These are phyloP conservation scores for Axis porcinus DNA, from an alignment of 2,113 vertebrate genomes.

Conservation along the genomic window DNA sequence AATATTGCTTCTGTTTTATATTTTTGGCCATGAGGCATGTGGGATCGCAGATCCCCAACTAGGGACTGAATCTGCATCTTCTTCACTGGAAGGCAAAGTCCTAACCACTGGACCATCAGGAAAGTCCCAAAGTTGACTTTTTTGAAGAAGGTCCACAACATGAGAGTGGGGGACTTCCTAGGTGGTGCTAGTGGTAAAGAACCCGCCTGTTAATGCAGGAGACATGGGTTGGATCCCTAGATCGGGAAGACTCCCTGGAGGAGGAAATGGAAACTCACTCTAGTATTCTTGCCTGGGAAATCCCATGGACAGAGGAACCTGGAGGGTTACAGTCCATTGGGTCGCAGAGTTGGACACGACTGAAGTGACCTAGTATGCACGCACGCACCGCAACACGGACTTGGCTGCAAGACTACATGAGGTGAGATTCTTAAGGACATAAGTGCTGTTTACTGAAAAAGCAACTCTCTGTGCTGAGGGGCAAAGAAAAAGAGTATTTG, in stretches of 20 bases:
- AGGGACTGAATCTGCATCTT: not conserved
- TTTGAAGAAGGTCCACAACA: not conserved
- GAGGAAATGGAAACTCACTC: not conserved
- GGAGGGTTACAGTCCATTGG: not conserved
- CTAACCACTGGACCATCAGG: not conserved
- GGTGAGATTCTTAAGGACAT: not conserved
- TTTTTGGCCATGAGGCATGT: not conserved
- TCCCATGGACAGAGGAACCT: not conserved
- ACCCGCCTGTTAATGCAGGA: not conserved
- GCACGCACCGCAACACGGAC: fast-evolving
- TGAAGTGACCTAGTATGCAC: not conserved
- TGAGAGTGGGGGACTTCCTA: not conserved
- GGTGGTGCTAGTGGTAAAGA: not conserved
- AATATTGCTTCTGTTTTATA: not conserved
- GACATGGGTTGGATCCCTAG: not conserved
- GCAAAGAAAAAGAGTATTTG: not conserved
- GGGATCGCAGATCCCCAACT: not conserved
- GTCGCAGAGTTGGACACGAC: not conserved
- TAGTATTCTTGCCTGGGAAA: not conserved
- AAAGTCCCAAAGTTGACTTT: not conserved
- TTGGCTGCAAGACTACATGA: not conserved
- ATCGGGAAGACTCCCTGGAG: not conserved
- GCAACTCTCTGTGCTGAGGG: not conserved
- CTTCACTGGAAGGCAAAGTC: not conserved
- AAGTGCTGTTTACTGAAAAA: not conserved